Evolutionary conservation across 2,888 invertebrate species (phyloP), one percentile per base, ranked within the genome.

Genomic region (Zygogramma bicolorata): DNA sequence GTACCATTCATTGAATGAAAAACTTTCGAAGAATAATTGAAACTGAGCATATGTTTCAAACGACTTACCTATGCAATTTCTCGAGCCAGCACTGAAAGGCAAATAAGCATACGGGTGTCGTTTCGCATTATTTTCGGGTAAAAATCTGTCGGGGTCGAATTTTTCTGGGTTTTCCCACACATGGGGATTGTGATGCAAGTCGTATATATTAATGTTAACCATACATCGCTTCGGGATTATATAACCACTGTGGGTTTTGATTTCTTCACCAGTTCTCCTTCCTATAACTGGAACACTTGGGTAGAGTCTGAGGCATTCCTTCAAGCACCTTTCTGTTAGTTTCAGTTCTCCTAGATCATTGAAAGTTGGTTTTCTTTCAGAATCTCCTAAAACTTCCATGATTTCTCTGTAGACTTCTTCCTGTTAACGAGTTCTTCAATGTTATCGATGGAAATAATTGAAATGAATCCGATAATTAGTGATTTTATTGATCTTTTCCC

Each of bases 321-420:
- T 80, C 8, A 81, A 72, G 58, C 80, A 81, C 15, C 79, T 60
- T 77, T 93, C 93, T 74, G 92, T 86, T 76, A 92, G 92, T 63
- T 89, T 88, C 89, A 93, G 89, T 61, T 90, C 88, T 75, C 89
- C 84, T 6, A 93, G 84, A 72, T 91, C 90, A 59, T 89, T 88
- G 85, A 90, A 89, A 0, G 88, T 89, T 8, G 75, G 75, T 0
- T 89, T 88, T 40, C 68, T 71, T 0, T 88, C 82, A 0, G 90
- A 87, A 0, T 76, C 69, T 1, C 74, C 79, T 4, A 79, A 42
- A 3, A 79, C 57, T 22, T 73, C 72, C 7, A 68, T 10, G 10
- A 80, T 71, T 76, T 80, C 80, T 57, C 74, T 57, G 15, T 73
- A 71, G 18, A 78, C 67, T 65, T 77, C 74, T 22, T 80, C 74